Evolutionary conservation across 2,113 vertebrate genomes (phyloP).

Genomic region (Clupea harengus): DNA sequence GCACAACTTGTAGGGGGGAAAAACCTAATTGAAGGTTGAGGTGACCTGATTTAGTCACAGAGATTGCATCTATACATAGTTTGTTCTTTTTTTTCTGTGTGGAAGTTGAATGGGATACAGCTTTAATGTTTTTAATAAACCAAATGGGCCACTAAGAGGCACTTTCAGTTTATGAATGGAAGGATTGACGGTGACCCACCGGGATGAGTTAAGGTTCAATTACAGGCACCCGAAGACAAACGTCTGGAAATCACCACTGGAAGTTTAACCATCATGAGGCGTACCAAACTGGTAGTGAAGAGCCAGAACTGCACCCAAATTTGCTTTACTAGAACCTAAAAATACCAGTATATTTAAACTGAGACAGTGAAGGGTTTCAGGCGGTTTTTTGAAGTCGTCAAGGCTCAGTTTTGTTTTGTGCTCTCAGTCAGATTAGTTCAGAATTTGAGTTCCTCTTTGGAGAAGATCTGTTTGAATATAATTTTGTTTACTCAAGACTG

Average conservation of each 20-base stretch:
- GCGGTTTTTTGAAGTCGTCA: background rate
- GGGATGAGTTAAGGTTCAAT: constrained; percentile 58
- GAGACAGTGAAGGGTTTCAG: background rate
- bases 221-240: constrained; percentile 61
- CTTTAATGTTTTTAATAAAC: constrained; percentile 72
- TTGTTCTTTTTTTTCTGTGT: constrained; percentile 39
- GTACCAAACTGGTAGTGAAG: constrained; percentile 20
- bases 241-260: constrained; percentile 48
- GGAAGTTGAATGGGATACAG: constrained; percentile 56
- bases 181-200: constrained; percentile 56
- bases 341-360: background rate
- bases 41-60: constrained; percentile 46
- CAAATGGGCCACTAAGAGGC: constrained; percentile 69
- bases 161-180: constrained; percentile 66
- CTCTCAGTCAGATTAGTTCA: background rate
- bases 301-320: background rate
- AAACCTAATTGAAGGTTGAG: constrained; percentile 63
- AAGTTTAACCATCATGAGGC: constrained; percentile 48
- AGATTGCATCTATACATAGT: constrained; percentile 65
- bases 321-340: background rate
- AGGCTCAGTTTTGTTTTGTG: background rate
- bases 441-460: too few relatives aligned
- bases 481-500: too few relatives aligned
- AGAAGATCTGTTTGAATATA: too few relatives aligned
- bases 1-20: constrained; percentile 35